Base-by-base conservation (phyloP, 2,888 invertebrate genomes). In the Pachliopta kotzebuea region DNA sequence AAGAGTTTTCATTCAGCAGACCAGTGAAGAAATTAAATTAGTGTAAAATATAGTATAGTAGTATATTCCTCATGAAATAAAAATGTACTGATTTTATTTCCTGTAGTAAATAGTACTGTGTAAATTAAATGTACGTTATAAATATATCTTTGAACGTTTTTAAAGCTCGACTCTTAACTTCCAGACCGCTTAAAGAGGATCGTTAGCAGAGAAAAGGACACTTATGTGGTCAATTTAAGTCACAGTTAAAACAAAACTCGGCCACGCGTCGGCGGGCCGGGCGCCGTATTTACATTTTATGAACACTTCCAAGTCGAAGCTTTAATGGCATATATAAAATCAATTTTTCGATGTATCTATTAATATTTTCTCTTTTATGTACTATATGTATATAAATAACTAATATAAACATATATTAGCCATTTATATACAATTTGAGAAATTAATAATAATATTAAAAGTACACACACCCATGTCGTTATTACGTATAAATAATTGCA, bases 191-290 rank as follows among this genome's bases (percentile, higher is more conserved):
- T 31, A 56, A 56, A 37, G 31, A 11, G 29, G 56, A 26, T 56
- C 37, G 18, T 56, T 37, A 20, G 31, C 18, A 26, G 37, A 21
- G 21, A 56, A 37, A 56, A 56, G 56, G 29, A 21, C 31, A 20
- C 31, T 37, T 20, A 54, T 26, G 56, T 56, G 56, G 31, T 56
- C 20, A 20, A 56, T 56, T 56, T 31, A 56, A n/a, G 56, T 56
- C 29, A 56, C 21, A 31, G 20, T 56, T 21, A 56, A 56, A 56
- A 26, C 56, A 31, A 56, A 56, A 56, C 56, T 56, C 56, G 20
- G 31, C 31, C 26, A 37, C 56, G 56, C 6, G 37, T 20, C 55
- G 20, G 8, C n/a, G n/a, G n/a, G 17, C 29, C 31, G 9, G 21
- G n/a, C 20, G 20, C 7, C n/a, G 8, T 54, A 8, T 26, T 26